Percentiles rank a stretch among this genome's conserved stretches.
phyloP scores from a whole-genome alignment of 2,113 vertebrate genomes.

The Etheostoma cragini region DNA sequence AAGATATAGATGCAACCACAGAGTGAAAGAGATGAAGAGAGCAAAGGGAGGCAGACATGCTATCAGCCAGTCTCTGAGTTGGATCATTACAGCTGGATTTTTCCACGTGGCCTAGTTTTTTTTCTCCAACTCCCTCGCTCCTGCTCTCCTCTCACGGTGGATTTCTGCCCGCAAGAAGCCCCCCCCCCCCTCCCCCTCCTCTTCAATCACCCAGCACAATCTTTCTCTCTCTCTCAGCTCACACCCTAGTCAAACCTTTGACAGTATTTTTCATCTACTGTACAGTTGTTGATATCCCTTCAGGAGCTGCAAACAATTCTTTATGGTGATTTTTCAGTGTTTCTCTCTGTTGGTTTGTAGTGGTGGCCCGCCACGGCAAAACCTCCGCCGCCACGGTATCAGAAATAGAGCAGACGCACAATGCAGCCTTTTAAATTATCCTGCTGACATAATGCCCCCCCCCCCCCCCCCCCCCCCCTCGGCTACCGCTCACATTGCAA shows the following conservation, averaged over 20 bases:
- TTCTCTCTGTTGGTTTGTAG: too few species aligned
- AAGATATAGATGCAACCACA: background rate
- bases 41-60: slow-evolving; percentile 12
- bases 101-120: slow-evolving; percentile 79
- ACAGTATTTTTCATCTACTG: background rate
- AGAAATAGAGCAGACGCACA: too few species aligned
- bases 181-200: slow-evolving; percentile 14
- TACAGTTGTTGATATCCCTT: background rate
- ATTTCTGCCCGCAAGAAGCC: slow-evolving; percentile 41
- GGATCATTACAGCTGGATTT: slow-evolving; percentile 71
- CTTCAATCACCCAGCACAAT: background rate
- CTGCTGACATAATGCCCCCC: too few species aligned
- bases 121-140: slow-evolving; percentile 45
- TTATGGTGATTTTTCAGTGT: background rate
- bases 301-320: background rate
- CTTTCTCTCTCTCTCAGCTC: slow-evolving; percentile 8
- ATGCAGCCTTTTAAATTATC: too few species aligned
- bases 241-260: background rate
- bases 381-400: too few species aligned
- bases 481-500: too few species aligned
- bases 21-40: slow-evolving; percentile 6
- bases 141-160: slow-evolving; percentile 43
- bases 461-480: too few species aligned
- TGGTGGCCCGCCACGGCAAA: too few species aligned
- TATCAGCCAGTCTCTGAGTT: background rate